These are phyloP conservation scores for Orius laevigatus DNA, from an alignment of 1,140 invertebrate genomes.

Conservation along the genomic window DNA sequence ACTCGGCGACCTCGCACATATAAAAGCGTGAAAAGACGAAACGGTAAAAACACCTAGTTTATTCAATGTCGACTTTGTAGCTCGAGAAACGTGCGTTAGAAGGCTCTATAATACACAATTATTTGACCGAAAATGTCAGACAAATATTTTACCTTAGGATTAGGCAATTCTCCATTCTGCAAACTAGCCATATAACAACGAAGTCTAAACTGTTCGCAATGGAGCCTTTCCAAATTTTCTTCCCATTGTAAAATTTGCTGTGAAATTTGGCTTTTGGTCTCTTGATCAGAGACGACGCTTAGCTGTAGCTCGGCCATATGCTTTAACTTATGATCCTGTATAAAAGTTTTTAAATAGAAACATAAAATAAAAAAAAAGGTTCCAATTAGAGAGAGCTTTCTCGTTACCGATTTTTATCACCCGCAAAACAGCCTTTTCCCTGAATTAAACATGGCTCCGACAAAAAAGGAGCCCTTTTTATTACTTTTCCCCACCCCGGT, in stretches of 20 bases:
- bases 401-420: not conserved
- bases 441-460: not conserved
- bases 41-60: slow-evolving; percentile 93
- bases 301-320: slow-evolving; percentile 96
- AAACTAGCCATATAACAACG: slow-evolving; percentile 93
- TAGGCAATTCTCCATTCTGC: slow-evolving; percentile 87
- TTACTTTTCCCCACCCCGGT: no score
- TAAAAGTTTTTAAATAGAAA: no score
- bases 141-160: slow-evolving; percentile 67
- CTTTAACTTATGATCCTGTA: slow-evolving; percentile 85
- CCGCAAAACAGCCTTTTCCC: not conserved
- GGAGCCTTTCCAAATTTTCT: slow-evolving; percentile 86
- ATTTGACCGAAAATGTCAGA: not conserved
- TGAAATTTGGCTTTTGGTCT: slow-evolving; percentile 77
- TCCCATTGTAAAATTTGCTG: slow-evolving; percentile 91
- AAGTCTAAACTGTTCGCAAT: slow-evolving; percentile 91
- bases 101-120: slow-evolving; percentile 51
- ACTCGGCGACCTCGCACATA: slow-evolving; percentile 84
- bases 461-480: not conserved
- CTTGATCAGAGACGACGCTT: slow-evolving; percentile 80
- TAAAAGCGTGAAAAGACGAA: slow-evolving; percentile 93
- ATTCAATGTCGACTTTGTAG: slow-evolving; percentile 87
- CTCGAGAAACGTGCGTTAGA: slow-evolving; percentile 83
- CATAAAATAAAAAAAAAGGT: slow-evolving; percentile 15
- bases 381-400: not conserved